Evolutionary conservation across 1,140 invertebrate species (phyloP).

Genomic region (Leptinotarsa texana): DNA sequence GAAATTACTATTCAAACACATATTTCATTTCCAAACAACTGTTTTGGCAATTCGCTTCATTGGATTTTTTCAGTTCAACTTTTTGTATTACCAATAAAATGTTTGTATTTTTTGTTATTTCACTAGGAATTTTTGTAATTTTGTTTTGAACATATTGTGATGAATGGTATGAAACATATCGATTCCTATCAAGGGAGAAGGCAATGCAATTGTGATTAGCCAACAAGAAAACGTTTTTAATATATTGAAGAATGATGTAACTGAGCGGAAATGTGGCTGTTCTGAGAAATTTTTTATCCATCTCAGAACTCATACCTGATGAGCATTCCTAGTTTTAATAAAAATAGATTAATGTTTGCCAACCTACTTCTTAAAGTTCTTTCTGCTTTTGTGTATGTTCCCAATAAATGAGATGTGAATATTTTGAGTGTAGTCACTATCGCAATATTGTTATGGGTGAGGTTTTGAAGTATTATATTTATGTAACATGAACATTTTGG

Average conservation of each 20-base stretch:
- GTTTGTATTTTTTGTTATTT: neutral
- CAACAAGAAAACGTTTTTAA: too few relatives aligned
- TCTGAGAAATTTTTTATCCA: neutral
- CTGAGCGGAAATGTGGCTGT: neutral
- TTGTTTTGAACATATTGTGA: neutral
- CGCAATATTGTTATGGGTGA: neutral
- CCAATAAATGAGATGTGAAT: neutral
- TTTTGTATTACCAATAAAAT: too few relatives aligned
- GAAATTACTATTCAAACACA: too few relatives aligned
- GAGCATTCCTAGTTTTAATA: constrained; percentile 6
- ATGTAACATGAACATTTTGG: too few relatives aligned
- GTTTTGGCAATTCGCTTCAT: too few relatives aligned
- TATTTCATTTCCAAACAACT: too few relatives aligned
- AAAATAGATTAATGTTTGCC: neutral
- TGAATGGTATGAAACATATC: neutral
- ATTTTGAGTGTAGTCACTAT: neutral
- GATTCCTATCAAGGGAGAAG: neutral
- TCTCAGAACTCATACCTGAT: neutral
- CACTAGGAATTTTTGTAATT: neutral
- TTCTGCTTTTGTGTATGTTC: neutral
- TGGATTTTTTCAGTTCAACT: too few relatives aligned
- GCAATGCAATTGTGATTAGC: too few relatives aligned
- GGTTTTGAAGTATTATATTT: too few relatives aligned
- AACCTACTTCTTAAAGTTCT: neutral
- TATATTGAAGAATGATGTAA: neutral